Evolutionary conservation across 2,113 vertebrate species (phyloP), one percentile per base, ranked within the genome.

Genomic region (Chaetorhynchus papuensis): DNA sequence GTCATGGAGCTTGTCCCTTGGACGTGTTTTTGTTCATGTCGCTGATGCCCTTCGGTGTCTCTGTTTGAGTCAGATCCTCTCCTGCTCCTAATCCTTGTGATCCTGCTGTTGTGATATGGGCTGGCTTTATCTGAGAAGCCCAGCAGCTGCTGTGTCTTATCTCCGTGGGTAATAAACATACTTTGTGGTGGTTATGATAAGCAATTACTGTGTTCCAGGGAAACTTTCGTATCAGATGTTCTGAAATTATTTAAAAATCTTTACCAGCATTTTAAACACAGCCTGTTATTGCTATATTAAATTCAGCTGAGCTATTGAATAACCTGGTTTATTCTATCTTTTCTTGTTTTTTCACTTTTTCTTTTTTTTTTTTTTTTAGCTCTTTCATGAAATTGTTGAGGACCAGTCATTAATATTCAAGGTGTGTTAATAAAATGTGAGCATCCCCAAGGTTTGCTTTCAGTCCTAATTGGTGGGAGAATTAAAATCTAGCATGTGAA

Each of bases 71-170:
- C 45, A 9, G 78, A 53, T 75, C 81, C 44, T 77, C 31, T 82
- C 23, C 69, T 83, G 53, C 54, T 92, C 60, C 53, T 87, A 79
- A 80, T 93, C 84, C 61, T 0, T 28, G 59, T 56, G 30, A 85
- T 89, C 82, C 82, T 70, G 35, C 75, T 74, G 60, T 61, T 70
- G 56, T 54, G 71, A 57, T 87, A 15, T 0, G 9, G 63, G 20
- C 33, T 64, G 74, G 78, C 59, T 91, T 91, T 94, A 83, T 88
- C 90, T 70, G 71, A 80, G 79, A 86, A 86, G 85, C 70, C 85
- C 93, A 92, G 93, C 75, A 90, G 87, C 77, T 91, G 92, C 54
- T 0, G 6, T 47, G 59, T 85, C 68, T 86, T 95, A 77, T 85
- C 74, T 85, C 85, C 0, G 0, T 49, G 83, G 82, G 47, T 90